Conservation (phyloP, 2,113 vertebrate genomes). For the Oncorhynchus clarkii region DNA sequence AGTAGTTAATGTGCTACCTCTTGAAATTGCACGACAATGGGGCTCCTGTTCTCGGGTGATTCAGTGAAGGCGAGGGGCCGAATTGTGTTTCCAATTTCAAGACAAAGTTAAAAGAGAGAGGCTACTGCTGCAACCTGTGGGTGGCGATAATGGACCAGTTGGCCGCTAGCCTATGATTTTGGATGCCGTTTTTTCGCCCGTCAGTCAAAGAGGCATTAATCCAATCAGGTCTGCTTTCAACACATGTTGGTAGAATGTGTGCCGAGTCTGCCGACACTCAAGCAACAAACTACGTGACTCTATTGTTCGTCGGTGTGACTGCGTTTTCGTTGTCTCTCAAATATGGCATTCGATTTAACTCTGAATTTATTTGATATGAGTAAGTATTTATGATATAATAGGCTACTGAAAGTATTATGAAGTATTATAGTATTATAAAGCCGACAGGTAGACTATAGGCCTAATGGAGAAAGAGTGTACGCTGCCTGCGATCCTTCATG, state of each 20-base stretch:
- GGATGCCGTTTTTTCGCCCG: conserved; percentile 26
- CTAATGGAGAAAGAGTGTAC: too few relatives aligned
- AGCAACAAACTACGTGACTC: not conserved
- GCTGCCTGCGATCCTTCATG: too few relatives aligned
- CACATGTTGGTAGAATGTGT: not conserved
- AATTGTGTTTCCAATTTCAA: not conserved
- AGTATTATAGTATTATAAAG: too few relatives aligned
- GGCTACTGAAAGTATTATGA: not conserved
- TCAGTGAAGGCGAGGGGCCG: not conserved
- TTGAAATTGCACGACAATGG: too few relatives aligned
- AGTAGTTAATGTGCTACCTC: too few relatives aligned
- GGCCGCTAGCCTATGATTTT: conserved; percentile 1
- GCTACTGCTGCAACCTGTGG: conserved; percentile 25
- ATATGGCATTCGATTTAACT: not conserved
- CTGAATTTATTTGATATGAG: not conserved
- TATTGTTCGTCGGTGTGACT: not conserved
- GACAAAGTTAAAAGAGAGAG: not conserved
- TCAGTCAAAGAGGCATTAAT: conserved; percentile 7
- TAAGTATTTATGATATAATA: not conserved
- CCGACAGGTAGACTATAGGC: too few relatives aligned
- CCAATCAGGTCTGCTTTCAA: conserved; percentile 10
- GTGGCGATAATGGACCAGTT: conserved; percentile 41
- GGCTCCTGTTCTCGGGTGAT: not conserved
- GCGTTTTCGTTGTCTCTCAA: not conserved
- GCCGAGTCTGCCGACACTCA: too few relatives aligned